Percentiles rank a stretch among this genome's conserved stretches.
Conservation (phyloP, 2,113 vertebrate genomes). For the Colistium nudipinnis region DNA sequence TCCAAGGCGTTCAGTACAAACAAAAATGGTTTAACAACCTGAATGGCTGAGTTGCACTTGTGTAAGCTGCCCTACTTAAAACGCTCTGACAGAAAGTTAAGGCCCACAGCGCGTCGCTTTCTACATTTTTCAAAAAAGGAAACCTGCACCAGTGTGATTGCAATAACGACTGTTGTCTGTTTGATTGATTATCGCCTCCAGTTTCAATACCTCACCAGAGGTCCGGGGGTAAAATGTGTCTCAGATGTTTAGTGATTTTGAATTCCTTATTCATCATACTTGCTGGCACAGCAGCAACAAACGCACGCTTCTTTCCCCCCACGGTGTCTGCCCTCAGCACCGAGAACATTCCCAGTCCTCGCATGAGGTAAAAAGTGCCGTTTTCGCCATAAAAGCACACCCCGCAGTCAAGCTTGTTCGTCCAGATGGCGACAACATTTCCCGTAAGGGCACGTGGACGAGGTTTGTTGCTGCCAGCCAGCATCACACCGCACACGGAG, state of each 20-base stretch:
- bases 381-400: conserved; percentile 1
- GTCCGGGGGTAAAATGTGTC: conserved; percentile 48
- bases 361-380: neutral
- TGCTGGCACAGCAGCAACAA: conserved; percentile 7
- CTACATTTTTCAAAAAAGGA: conserved; percentile 42
- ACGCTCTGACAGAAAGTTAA: conserved; percentile 19
- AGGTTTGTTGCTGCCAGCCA: conserved; percentile 36
- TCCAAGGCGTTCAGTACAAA: too few relatives aligned
- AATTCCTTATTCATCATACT: conserved; percentile 52
- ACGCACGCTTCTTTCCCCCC: neutral
- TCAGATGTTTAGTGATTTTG: conserved; percentile 38
- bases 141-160: conserved; percentile 28
- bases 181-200: conserved; percentile 49
- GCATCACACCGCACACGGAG: conserved; percentile 32
- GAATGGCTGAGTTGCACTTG: neutral
- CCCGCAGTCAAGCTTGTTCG: conserved; percentile 7
- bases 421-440: conserved; percentile 2
- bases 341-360: conserved; percentile 5
- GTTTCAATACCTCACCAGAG: conserved; percentile 21
- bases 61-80: conserved; percentile 1
- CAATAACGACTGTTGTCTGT: conserved; percentile 35
- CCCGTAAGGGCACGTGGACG: conserved; percentile 12
- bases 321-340: neutral
- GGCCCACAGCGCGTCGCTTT: conserved; percentile 19
- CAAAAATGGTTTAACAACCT: too few relatives aligned